Percentiles rank a stretch among this genome's conserved stretches.
Evolutionary conservation across 2,113 vertebrate genomes (phyloP).

Genomic region (Gymnarchus niloticus): DNA sequence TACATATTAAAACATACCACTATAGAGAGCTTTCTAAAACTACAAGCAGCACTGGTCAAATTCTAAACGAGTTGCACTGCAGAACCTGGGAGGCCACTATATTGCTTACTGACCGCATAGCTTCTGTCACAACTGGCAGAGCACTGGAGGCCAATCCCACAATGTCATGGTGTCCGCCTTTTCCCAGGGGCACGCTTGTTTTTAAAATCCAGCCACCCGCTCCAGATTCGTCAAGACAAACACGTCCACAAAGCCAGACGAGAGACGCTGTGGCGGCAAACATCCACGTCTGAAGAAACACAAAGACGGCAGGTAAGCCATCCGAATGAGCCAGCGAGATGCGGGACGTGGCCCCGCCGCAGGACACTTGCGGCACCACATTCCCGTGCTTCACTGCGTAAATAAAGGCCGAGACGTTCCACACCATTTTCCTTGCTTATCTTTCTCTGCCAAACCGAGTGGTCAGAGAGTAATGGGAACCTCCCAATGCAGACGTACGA

Average conservation of each 20-base stretch:
- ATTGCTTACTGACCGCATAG: no score
- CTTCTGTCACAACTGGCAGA: constrained; percentile 25
- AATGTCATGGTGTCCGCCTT: constrained; percentile 28
- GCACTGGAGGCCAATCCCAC: constrained; percentile 27
- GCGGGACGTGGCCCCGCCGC: no score
- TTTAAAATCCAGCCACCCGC: constrained; percentile 47
- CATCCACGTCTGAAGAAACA: constrained; percentile 18
- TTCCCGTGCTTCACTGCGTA: constrained; percentile 35
- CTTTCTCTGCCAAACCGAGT: constrained; percentile 54
- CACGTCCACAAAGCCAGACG: constrained; percentile 23
- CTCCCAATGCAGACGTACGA: constrained; percentile 48
- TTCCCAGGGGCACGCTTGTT: constrained; percentile 43
- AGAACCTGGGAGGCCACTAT: not conserved
- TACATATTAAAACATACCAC: not conserved
- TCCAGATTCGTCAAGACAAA: constrained; percentile 55
- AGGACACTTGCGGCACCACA: constrained; percentile 33
- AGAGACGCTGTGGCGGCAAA: not conserved
- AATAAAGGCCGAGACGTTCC: constrained; percentile 33
- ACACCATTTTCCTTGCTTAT: constrained; percentile 46
- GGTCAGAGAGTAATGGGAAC: constrained; percentile 50
- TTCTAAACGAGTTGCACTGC: no score
- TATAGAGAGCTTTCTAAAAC: no score
- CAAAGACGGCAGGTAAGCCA: not conserved
- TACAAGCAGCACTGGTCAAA: no score
- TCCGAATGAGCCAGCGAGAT: not conserved